Conservation (phyloP, 2,888 invertebrate species). For the Tanypteryx hageni region DNA sequence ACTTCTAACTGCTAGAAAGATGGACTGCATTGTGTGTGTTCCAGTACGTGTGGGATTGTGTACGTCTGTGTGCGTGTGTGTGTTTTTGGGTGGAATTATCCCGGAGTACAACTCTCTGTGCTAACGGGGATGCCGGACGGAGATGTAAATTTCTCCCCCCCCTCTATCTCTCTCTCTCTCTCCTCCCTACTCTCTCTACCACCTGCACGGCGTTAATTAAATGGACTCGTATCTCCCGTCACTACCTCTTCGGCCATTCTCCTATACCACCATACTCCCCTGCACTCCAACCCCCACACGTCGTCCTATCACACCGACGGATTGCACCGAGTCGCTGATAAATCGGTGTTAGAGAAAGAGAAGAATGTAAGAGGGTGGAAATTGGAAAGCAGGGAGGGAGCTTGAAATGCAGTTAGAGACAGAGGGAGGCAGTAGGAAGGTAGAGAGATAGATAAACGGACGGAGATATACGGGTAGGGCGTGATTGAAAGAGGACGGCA, state of each 20-base stretch:
- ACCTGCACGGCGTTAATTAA: not conserved
- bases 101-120: not conserved
- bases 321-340: not conserved
- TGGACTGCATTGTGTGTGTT: not conserved
- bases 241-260: not conserved
- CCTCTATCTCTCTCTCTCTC: not conserved
- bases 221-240: not conserved
- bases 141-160: constrained; percentile 37
- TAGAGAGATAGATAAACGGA: not conserved
- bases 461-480: too few species aligned
- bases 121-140: constrained; percentile 36
- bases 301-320: not conserved
- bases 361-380: not conserved
- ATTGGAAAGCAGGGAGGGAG: not conserved
- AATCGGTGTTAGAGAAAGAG: not conserved
- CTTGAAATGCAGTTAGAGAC: not conserved
- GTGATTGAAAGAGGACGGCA: too few species aligned
- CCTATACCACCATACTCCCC: not conserved
- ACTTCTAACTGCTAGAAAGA: not conserved
- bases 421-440: not conserved
- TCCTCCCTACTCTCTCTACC: not conserved
- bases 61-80: not conserved
- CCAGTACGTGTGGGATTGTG: not conserved
- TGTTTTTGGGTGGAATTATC: not conserved
- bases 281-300: not conserved